A percentile compares a stretch with the other conserved stretches of the same genome.
Conservation (phyloP, 1,140 invertebrate genomes). For the Drosophila varians region DNA sequence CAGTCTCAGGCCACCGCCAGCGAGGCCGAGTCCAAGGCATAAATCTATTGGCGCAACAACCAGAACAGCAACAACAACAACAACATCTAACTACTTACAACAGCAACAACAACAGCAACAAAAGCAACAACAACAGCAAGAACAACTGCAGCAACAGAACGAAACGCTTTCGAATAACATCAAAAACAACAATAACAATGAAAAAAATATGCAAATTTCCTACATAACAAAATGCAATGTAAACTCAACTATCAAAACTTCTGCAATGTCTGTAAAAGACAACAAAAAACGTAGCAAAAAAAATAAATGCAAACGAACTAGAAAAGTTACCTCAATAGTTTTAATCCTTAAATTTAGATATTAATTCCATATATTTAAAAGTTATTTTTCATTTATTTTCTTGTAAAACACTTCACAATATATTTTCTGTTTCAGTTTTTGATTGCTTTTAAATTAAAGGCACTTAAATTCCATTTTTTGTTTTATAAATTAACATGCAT, state of each 20-base stretch:
- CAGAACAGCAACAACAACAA: slow-evolving; percentile 50
- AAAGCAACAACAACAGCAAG: slow-evolving; percentile 72
- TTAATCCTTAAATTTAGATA: not conserved
- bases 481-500: slow-evolving; percentile 72
- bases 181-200: slow-evolving; percentile 47
- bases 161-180: slow-evolving; percentile 82
- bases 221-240: slow-evolving; percentile 68
- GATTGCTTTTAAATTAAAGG: slow-evolving; percentile 61
- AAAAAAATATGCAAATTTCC: slow-evolving; percentile 58
- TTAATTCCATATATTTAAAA: not conserved
- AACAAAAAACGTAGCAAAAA: slow-evolving; percentile 67
- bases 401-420: slow-evolving; percentile 45
- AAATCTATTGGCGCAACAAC: slow-evolving; percentile 55
- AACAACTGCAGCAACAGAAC: slow-evolving; percentile 83
- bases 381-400: slow-evolving; percentile 9
- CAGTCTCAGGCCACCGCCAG: slow-evolving; percentile 83
- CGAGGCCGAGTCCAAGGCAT: slow-evolving; percentile 81
- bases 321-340: slow-evolving; percentile 64
- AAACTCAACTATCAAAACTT: slow-evolving; percentile 61
- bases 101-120: slow-evolving; percentile 67
- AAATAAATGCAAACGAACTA: slow-evolving; percentile 80
- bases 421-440: slow-evolving; percentile 50
- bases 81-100: slow-evolving; percentile 59
- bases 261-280: slow-evolving; percentile 82
- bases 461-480: slow-evolving; percentile 68